phyloP scores from a whole-genome alignment of 2,888 invertebrate genomes.

The Schizaphis graminum region DNA sequence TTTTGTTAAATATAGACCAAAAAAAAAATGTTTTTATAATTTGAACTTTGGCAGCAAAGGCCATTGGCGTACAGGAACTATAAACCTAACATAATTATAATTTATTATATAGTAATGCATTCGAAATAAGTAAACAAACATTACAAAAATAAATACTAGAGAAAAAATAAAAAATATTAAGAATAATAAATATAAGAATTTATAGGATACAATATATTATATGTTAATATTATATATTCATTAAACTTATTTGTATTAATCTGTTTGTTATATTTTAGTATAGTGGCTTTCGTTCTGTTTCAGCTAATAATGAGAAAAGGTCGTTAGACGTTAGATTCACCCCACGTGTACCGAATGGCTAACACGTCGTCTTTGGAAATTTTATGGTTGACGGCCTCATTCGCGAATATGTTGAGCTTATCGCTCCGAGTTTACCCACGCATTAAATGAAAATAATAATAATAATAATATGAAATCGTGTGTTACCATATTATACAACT shows the following conservation, averaged over 20 bases:
- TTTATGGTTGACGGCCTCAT: not conserved
- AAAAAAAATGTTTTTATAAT: not conserved
- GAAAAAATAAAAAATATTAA: not conserved
- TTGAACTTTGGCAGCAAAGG: not conserved
- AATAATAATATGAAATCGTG: not conserved
- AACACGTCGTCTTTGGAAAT: not conserved
- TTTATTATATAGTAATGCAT: too few relatives aligned
- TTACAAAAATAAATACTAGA: not conserved
- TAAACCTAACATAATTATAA: not conserved
- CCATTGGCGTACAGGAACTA: not conserved
- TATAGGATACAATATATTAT: not conserved
- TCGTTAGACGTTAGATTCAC: not conserved
- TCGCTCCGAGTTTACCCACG: not conserved
- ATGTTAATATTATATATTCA: not conserved
- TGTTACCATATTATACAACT: not conserved
- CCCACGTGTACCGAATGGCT: not conserved
- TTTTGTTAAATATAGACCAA: not conserved
- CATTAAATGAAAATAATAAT: too few relatives aligned
- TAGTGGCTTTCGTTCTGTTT: not conserved
- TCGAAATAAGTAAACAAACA: not conserved
- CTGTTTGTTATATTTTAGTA: not conserved
- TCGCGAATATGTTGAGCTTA: not conserved
- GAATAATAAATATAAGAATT: not conserved
- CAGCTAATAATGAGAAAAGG: not conserved
- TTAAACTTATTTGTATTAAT: not conserved